These are phyloP conservation scores for Mylabris sibirica DNA, from an alignment of 2,888 invertebrate species.

Conservation along the genomic window DNA sequence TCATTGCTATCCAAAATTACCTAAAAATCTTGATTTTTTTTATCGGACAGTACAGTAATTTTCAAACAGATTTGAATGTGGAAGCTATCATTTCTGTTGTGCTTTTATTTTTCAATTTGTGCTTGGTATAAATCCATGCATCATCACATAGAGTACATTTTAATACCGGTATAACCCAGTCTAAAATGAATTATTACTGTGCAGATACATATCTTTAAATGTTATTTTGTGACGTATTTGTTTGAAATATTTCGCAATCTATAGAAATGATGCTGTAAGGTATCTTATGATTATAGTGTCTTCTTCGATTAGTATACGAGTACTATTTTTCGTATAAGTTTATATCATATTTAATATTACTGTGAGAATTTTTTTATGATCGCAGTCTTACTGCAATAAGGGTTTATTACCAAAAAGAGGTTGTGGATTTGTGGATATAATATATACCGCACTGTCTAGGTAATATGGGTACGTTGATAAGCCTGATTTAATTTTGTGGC, in stretches of 20 bases:
- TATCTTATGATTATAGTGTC: background rate
- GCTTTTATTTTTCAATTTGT: background rate
- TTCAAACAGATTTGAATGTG: conserved; percentile 5
- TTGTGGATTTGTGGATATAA: conserved; percentile 48
- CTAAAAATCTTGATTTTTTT: background rate
- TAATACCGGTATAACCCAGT: conserved; percentile 26
- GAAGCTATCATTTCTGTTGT: background rate
- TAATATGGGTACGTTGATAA: conserved; percentile 52
- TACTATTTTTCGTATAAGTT: background rate
- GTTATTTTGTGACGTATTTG: conserved; percentile 42
- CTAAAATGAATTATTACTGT: conserved; percentile 31
- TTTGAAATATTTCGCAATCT: conserved; percentile 45
- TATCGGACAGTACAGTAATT: conserved; percentile 7
- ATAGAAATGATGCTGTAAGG: background rate
- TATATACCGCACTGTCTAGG: conserved; percentile 40
- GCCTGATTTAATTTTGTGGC: conserved; percentile 59
- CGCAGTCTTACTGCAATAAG: conserved; percentile 25
- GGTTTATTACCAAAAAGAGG: conserved; percentile 54
- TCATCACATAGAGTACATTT: conserved; percentile 32
- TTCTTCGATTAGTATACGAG: background rate
- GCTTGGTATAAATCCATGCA: background rate
- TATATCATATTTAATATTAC: conserved; percentile 25
- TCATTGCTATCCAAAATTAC: background rate
- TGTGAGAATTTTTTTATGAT: conserved; percentile 31
- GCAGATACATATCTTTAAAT: conserved; percentile 43